A percentile compares a stretch with the other conserved stretches of the same genome.
phyloP scores from a whole-genome alignment of 2,888 invertebrate species.

The Mimas tiliae region DNA sequence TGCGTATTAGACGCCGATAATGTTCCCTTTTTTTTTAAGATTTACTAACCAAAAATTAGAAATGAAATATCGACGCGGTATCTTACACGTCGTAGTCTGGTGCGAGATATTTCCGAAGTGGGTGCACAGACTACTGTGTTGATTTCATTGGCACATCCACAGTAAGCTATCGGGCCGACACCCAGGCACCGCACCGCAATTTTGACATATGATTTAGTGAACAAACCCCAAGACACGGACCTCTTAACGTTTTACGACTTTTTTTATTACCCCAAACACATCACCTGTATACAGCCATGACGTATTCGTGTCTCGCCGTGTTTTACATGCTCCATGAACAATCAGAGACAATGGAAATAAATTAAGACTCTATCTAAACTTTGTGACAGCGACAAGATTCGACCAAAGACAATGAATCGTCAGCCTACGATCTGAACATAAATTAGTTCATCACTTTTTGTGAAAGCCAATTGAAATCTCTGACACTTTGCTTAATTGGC shows the following conservation, averaged over 20 bases:
- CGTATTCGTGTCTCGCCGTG: not conserved
- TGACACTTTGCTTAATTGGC: not conserved
- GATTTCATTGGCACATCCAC: not conserved
- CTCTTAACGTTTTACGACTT: slow-evolving; percentile 43
- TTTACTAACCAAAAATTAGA: no score
- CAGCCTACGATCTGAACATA: slow-evolving; percentile 11
- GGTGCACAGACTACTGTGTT: no score
- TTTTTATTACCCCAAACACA: slow-evolving; percentile 38
- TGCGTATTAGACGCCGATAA: no score
- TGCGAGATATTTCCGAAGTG: no score
- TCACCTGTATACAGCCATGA: slow-evolving; percentile 52
- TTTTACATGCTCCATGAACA: not conserved
- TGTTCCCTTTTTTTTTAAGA: no score
- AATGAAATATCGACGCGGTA: no score
- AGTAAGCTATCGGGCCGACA: slow-evolving; percentile 30
- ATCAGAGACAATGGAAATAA: slow-evolving; percentile 22
- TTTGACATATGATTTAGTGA: slow-evolving; percentile 69
- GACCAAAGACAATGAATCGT: slow-evolving; percentile 18
- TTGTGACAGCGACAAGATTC: slow-evolving; percentile 19
- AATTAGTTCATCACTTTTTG: slow-evolving; percentile 4
- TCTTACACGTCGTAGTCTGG: no score
- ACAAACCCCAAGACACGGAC: slow-evolving; percentile 44
- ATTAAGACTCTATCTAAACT: slow-evolving; percentile 8
- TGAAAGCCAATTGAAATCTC: not conserved
- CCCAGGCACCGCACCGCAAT: slow-evolving; percentile 48